These are phyloP conservation scores for Sminthurinus aureus DNA, from an alignment of 2,888 invertebrate genomes.

Conservation along the genomic window DNA sequence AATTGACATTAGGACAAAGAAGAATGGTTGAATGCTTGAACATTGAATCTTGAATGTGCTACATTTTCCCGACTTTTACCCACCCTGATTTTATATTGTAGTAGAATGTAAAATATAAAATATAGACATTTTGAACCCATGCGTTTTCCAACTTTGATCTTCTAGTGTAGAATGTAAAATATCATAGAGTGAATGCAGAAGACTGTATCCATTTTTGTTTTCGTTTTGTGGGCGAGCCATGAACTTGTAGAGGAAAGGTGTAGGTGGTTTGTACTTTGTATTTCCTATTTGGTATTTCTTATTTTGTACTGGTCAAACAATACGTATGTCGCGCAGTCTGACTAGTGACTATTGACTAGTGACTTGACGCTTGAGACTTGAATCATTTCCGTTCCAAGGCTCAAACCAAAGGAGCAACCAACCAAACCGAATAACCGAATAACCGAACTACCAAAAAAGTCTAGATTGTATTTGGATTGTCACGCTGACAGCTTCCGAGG, in stretches of 20 bases:
- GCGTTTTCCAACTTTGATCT: neutral
- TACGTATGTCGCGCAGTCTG: neutral
- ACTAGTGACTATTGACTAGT: neutral
- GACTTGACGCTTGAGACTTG: neutral
- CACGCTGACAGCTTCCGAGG: constrained; percentile 6
- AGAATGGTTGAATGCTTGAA: too few species aligned
- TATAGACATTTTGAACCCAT: too few species aligned
- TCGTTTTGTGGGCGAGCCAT: too few species aligned
- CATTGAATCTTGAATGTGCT: too few species aligned
- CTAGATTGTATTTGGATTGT: too few species aligned
- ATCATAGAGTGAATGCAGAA: neutral
- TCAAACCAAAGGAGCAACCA: neutral
- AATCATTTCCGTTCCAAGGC: constrained; percentile 19
- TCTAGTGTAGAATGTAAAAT: neutral
- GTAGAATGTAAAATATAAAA: too few species aligned
- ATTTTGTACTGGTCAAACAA: neutral
- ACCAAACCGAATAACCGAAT: constrained; percentile 14
- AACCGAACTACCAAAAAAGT: too few species aligned
- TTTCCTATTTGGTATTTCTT: neutral
- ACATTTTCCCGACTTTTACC: too few species aligned
- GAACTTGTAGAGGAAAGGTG: neutral
- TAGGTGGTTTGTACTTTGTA: neutral
- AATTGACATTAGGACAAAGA: too few species aligned
- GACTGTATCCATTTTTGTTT: neutral
- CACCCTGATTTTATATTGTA: too few species aligned